Evolutionary conservation across 2,888 invertebrate species (phyloP).

Genomic region (Muscina levida): DNA sequence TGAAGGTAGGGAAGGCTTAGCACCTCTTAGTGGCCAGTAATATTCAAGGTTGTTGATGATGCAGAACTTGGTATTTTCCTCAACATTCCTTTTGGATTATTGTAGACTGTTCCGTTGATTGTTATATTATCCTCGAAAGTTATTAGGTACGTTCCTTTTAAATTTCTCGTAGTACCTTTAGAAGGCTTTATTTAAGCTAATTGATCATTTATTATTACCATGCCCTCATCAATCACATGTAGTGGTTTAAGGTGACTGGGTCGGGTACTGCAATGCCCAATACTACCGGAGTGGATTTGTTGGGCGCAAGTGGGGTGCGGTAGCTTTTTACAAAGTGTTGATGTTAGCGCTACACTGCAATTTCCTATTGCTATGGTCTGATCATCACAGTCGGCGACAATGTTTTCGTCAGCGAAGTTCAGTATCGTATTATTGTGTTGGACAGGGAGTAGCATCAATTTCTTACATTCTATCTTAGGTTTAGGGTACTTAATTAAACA

Average conservation of each 20-base stretch:
- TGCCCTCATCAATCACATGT: constrained; percentile 18
- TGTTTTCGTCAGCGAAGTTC: constrained; percentile 50
- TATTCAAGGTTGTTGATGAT: constrained; percentile 44
- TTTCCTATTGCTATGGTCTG: constrained; percentile 45
- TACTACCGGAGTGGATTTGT: constrained; percentile 13
- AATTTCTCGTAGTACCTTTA: no score
- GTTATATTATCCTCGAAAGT: neutral
- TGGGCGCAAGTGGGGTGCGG: constrained; percentile 2
- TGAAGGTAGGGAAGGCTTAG: constrained; percentile 57
- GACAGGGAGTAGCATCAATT: constrained; percentile 36
- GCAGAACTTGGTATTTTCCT: constrained; percentile 7
- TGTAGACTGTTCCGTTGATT: no score
- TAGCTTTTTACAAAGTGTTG: constrained; percentile 59
- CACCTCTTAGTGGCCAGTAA: constrained; percentile 57
- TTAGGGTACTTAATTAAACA: constrained; percentile 43
- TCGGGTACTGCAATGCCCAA: constrained; percentile 14
- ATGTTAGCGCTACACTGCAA: constrained; percentile 39
- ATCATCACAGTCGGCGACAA: constrained; percentile 32
- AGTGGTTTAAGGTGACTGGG: constrained; percentile 22
- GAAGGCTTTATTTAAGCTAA: neutral
- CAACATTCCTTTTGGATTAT: no score
- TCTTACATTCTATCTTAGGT: constrained; percentile 45
- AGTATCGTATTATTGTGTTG: constrained; percentile 59
- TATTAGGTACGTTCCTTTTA: neutral
- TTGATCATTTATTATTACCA: constrained; percentile 7